Conservation (phyloP, 2,113 vertebrate genomes). For the Alexandromys fortis region DNA sequence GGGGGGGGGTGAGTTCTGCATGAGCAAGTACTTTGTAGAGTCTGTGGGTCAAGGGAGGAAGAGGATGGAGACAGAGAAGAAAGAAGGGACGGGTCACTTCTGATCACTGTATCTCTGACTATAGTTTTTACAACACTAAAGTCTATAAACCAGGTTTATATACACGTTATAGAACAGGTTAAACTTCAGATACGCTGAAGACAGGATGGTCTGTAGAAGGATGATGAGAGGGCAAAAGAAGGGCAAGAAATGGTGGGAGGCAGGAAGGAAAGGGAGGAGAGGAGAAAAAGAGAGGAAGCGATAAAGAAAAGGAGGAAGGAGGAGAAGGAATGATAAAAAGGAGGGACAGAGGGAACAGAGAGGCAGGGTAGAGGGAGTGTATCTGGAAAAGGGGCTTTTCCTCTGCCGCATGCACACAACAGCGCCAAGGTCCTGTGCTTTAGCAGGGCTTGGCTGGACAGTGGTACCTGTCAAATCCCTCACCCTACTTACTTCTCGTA, state of each 20-base stretch:
- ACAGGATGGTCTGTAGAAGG: background rate
- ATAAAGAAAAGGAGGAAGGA: fast-evolving
- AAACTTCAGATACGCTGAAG: background rate
- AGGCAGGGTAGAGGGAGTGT: background rate
- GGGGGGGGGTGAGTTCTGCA: background rate
- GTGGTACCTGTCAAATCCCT: fast-evolving
- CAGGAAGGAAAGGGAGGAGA: background rate
- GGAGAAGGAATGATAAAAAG: background rate
- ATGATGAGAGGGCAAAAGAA: background rate
- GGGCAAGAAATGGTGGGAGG: fast-evolving
- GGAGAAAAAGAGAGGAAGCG: too few relatives aligned
- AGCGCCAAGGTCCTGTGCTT: fast-evolving
- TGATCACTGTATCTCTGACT: background rate
- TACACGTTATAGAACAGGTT: background rate
- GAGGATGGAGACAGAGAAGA: background rate
- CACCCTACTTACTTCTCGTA: fast-evolving
- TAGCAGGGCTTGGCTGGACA: fast-evolving
- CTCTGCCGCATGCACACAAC: background rate
- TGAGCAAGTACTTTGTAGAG: background rate
- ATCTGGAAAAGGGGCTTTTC: too few relatives aligned
- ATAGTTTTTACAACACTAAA: background rate
- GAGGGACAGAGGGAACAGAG: background rate
- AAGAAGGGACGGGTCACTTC: background rate
- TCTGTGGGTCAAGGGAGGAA: background rate
- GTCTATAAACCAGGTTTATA: background rate